Evolutionary conservation across 2,113 vertebrate genomes (phyloP).

Genomic region (Leptocoma aspasia): DNA sequence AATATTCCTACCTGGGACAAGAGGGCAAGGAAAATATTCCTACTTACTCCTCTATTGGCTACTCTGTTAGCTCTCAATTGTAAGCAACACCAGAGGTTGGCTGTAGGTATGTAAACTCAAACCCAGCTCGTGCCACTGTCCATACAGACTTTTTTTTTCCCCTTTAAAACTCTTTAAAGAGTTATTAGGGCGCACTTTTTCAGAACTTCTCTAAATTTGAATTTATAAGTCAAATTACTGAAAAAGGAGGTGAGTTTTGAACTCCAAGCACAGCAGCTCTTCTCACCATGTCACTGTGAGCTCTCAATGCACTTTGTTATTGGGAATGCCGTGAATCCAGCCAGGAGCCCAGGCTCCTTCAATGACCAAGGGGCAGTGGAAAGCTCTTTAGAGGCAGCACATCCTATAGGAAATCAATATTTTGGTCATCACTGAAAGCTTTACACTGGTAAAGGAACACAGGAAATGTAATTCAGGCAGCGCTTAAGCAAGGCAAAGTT

Average conservation of each 20-base stretch:
- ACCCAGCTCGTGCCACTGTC: background rate
- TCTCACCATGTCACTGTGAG: background rate
- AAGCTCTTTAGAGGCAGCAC: background rate
- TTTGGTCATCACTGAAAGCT: background rate
- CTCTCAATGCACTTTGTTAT: background rate
- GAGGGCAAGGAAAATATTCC: background rate
- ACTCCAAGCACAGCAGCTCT: background rate
- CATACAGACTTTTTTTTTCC: accelerated
- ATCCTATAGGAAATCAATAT: background rate
- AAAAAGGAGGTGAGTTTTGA: background rate
- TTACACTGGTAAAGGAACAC: background rate
- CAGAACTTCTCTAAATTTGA: background rate
- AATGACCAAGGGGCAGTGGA: background rate
- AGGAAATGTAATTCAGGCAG: background rate
- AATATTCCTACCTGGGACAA: too few species aligned
- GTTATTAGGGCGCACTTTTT: background rate
- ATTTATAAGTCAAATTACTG: background rate
- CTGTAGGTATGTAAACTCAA: background rate
- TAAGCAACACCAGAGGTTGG: background rate
- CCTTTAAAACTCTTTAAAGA: background rate
- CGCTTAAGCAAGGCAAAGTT: background rate
- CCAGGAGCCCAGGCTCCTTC: background rate
- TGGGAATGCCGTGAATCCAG: background rate
- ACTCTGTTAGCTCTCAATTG: background rate
- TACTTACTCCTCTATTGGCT: background rate